Base-by-base conservation (phyloP, 2,797 vertebrate genomes). In the Danio choprae region DNA sequence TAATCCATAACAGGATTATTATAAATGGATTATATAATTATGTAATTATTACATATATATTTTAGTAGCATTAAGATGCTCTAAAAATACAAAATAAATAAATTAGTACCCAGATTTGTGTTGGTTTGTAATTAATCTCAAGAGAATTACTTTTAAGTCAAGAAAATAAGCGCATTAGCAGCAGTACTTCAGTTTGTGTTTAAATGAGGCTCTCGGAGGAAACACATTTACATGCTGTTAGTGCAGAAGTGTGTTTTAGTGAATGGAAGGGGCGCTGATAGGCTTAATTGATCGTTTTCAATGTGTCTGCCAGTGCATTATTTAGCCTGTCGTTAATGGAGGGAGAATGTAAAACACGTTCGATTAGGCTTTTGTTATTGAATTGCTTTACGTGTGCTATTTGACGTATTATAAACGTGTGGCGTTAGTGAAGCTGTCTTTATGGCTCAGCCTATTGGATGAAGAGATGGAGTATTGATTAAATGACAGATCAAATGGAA, bases 281-380 rank as follows among this genome's bases (percentile, higher is more conserved):
- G 41, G n/a, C n/a, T 68, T 69, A 69, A 77, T 78, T 60, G 76
- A 69, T 60, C 69, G 75, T 40, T 44, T 58, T 46, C 36, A 44
- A 60, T 53, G 58, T 64, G 62, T 62, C 7, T 11, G 43, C 20
- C 55, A 16, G 4, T 69, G 77, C 36, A 43, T 77, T 78, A 82
- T 77, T 69, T 56, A 77, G 20, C 43, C 41, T 1, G 8, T 11
- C 4, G 7, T 58, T 77, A 80, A 82, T 85, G 69, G 75, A 51
- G 8, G 58, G 56, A 40, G 15, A 55, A n/a, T 5, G 5, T 41
- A 55, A 56, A 67, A 51, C 72, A 0, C 68, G n/a, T 73, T 43
- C 46, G 18, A 62, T 82, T 73, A 73, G 65, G 3, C 1, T 58
- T 48, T 64, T 15, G 55, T 80, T 73, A 85, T 81, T 80, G 73